phyloP scores from a whole-genome alignment of 2,797 vertebrate genomes.

The Arrhamphus sclerolepis region DNA sequence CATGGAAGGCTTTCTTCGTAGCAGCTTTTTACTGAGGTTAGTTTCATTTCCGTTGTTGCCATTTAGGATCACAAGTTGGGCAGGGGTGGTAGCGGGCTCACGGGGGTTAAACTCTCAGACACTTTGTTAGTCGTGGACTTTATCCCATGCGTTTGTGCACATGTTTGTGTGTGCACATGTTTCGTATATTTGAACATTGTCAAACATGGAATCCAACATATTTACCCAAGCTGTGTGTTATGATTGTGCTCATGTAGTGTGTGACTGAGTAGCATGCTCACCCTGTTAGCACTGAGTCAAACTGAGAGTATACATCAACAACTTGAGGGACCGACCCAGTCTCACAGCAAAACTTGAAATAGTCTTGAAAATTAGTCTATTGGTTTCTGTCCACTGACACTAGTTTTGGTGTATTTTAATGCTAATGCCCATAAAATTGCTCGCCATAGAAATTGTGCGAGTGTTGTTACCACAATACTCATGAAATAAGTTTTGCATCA shows the following conservation, averaged over 20 bases:
- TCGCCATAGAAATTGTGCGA: too few species aligned
- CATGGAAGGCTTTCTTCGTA: conserved; percentile 89
- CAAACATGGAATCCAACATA: conserved; percentile 50
- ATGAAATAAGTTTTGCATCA: too few species aligned
- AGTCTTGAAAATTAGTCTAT: too few species aligned
- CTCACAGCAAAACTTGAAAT: background rate
- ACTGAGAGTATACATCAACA: conserved; percentile 61
- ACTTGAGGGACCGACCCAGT: conserved; percentile 21
- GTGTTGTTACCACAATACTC: too few species aligned
- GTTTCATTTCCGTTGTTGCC: conserved; percentile 82
- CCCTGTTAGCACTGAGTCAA: conserved; percentile 53
- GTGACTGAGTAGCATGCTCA: conserved; percentile 59
- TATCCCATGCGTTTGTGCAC: conserved; percentile 58
- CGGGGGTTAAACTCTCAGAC: conserved; percentile 64
- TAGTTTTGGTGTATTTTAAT: too few species aligned
- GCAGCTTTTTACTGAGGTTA: conserved; percentile 89
- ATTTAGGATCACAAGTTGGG: conserved; percentile 66
- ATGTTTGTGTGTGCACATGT: conserved; percentile 52
- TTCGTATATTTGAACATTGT: conserved; percentile 62
- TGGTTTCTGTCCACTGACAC: too few species aligned
- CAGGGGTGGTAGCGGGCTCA: conserved; percentile 59
- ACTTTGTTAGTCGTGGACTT: conserved; percentile 73
- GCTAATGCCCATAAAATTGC: too few species aligned
- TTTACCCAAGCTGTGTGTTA: conserved; percentile 61
- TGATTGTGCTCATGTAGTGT: conserved; percentile 55